phyloP scores from a whole-genome alignment of 2,113 vertebrate genomes.

The Triplophysa tibetana region DNA sequence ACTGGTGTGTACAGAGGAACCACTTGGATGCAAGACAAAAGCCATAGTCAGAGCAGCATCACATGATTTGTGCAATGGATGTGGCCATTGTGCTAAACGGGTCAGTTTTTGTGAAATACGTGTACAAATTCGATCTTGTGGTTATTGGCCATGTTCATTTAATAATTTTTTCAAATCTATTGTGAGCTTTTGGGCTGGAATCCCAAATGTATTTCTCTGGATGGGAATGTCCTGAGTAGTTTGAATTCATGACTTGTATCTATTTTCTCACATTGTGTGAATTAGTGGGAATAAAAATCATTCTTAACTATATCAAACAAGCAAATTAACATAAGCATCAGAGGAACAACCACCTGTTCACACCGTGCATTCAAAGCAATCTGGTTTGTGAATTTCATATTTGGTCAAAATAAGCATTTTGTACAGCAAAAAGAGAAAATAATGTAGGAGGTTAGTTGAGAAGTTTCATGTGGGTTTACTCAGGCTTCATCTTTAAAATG shows the following conservation, averaged over 20 bases:
- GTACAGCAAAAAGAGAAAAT: background rate
- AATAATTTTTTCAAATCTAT: background rate
- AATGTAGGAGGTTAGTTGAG: background rate
- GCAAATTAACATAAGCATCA: background rate
- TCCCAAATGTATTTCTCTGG: background rate
- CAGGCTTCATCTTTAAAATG: slow-evolving; percentile 33
- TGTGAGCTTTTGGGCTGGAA: background rate
- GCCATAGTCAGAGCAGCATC: slow-evolving; percentile 4
- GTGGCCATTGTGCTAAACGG: background rate
- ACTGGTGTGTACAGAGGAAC: slow-evolving; percentile 12
- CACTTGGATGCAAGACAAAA: background rate
- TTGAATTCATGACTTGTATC: background rate
- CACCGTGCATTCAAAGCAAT: slow-evolving; percentile 6
- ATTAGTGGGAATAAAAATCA: slow-evolving; percentile 5
- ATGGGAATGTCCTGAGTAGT: background rate
- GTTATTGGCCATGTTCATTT: background rate
- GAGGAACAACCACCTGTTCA: slow-evolving; percentile 39
- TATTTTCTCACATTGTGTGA: background rate
- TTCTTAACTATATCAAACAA: slow-evolving; percentile 15
- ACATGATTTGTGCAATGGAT: slow-evolving; percentile 28
- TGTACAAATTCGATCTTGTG: background rate
- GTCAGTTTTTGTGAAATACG: background rate
- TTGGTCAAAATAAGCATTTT: background rate
- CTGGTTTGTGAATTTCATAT: background rate
- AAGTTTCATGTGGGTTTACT: slow-evolving; percentile 22